phyloP scores from a whole-genome alignment of 2,888 invertebrate genomes.

The Troides helena region DNA sequence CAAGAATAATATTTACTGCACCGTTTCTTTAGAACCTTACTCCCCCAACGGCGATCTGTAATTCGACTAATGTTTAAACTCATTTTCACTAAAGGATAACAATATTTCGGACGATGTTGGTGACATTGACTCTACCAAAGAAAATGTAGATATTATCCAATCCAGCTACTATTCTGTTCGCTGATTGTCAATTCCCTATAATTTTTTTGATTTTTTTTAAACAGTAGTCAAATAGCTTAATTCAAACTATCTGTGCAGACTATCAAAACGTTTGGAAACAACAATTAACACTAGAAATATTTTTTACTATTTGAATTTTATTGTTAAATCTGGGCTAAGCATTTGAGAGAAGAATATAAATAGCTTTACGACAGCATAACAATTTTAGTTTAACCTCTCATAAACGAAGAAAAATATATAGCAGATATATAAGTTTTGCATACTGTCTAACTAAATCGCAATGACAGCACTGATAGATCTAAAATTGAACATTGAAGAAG shows the following conservation, averaged over 20 bases:
- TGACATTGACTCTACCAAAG: too few relatives aligned
- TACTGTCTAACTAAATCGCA: too few relatives aligned
- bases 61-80: too few relatives aligned
- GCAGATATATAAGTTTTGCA: too few relatives aligned
- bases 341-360: slow-evolving; percentile 37
- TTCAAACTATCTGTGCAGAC: not conserved
- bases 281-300: slow-evolving; percentile 4
- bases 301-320: not conserved
- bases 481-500: too few relatives aligned
- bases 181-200: not conserved
- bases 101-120: too few relatives aligned
- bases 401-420: slow-evolving; percentile 38
- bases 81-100: too few relatives aligned
- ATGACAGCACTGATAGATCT: too few relatives aligned
- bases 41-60: too few relatives aligned
- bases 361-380: slow-evolving; percentile 47
- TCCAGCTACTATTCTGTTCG: not conserved
- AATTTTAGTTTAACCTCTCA: slow-evolving; percentile 45
- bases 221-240: not conserved
- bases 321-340: not conserved
- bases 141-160: not conserved
- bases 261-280: not conserved
- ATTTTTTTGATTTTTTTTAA: not conserved
- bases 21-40: too few relatives aligned
- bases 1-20: too few relatives aligned